Evolutionary conservation across 2,113 vertebrate genomes (phyloP).

Genomic region (Barnardius zonarius): DNA sequence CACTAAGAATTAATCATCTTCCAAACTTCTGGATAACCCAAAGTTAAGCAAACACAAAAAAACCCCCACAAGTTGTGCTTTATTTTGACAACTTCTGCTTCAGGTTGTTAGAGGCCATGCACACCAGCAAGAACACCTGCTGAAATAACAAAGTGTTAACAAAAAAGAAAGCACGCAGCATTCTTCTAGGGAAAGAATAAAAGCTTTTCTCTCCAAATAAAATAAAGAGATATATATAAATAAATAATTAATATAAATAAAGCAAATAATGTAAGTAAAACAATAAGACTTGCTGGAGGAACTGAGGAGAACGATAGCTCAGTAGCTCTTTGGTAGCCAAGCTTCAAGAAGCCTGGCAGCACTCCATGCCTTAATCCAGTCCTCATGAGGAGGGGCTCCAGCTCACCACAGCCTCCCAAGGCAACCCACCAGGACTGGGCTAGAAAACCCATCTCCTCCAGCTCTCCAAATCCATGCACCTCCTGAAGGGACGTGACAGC

Average conservation of each 20-base stretch:
- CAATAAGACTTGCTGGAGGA: neutral
- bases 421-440: neutral
- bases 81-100: neutral
- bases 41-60: neutral
- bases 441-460: neutral
- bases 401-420: fast-evolving
- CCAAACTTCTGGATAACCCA: neutral
- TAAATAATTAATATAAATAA: too few relatives aligned
- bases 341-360: neutral
- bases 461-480: fast-evolving
- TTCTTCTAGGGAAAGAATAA: neutral
- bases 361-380: neutral
- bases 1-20: neutral
- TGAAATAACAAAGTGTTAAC: neutral
- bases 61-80: neutral
- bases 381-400: fast-evolving
- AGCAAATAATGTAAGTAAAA: neutral
- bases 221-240: neutral
- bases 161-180: neutral
- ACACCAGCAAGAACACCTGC: neutral
- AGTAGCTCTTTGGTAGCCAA: neutral
- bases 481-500: neutral
- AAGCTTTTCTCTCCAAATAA: neutral
- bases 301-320: neutral
- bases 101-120: neutral